Percentiles rank a stretch among this genome's conserved stretches.
These are phyloP conservation scores for Anthoscopus minutus DNA, from an alignment of 2,113 vertebrate species.

Conservation along the genomic window DNA sequence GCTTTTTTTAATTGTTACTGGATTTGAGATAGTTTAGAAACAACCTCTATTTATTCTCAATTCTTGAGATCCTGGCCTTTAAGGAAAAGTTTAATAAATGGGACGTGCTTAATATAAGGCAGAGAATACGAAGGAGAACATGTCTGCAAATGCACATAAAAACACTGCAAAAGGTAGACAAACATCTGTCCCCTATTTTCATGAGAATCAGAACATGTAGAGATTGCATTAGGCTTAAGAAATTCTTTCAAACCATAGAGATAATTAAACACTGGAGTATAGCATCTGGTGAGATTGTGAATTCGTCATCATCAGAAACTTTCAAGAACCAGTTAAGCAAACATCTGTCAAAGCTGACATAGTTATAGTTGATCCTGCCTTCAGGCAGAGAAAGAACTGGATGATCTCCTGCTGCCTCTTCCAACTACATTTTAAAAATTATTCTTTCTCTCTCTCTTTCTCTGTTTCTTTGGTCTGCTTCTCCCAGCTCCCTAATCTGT, in stretches of 20 bases:
- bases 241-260: not conserved
- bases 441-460: not conserved
- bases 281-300: constrained; percentile 18
- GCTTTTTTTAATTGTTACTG: not conserved
- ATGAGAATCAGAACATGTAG: not conserved
- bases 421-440: not conserved
- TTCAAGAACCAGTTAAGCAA: constrained; percentile 5
- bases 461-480: not conserved
- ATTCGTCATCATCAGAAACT: not conserved
- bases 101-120: not conserved
- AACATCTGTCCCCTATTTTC: not conserved
- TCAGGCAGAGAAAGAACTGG: not conserved
- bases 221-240: not conserved
- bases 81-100: not conserved
- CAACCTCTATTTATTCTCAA: not conserved
- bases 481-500: not conserved
- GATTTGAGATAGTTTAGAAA: not conserved
- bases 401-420: not conserved
- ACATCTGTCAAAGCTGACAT: not conserved
- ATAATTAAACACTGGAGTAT: not conserved
- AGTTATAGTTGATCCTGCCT: constrained; percentile 20
- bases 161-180: not conserved
- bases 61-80: not conserved
- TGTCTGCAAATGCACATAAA: not conserved
- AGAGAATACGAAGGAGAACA: not conserved